Evolutionary conservation across 2,888 invertebrate species (phyloP).

Genomic region (Patella pellucida): DNA sequence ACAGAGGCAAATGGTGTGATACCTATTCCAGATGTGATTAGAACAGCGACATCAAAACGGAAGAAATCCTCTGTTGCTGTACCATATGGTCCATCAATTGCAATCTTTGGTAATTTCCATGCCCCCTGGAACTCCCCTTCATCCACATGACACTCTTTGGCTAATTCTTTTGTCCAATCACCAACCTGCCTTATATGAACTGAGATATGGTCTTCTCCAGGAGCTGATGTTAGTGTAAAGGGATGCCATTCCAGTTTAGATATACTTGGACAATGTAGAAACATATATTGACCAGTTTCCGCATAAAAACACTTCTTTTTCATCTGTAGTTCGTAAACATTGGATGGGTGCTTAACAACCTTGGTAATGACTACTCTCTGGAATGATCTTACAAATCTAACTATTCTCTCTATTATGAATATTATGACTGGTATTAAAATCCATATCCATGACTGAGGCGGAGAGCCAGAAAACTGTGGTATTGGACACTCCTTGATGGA

Average conservation of each 20-base stretch:
- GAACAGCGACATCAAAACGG: constrained; percentile 65
- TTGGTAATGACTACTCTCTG: constrained; percentile 65
- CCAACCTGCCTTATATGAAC: constrained; percentile 69
- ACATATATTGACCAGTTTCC: constrained; percentile 70
- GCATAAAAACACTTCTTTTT: constrained; percentile 63
- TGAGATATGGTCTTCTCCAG: constrained; percentile 68
- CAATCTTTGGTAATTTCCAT: constrained; percentile 58
- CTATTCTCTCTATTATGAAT: constrained; percentile 65
- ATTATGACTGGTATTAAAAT: constrained; percentile 63
- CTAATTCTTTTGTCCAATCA: constrained; percentile 69
- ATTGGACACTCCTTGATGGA: constrained; percentile 50
- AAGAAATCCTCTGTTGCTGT: constrained; percentile 69
- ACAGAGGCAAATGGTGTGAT: constrained; percentile 71
- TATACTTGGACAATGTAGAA: constrained; percentile 66
- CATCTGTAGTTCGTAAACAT: constrained; percentile 70
- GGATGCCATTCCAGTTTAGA: constrained; percentile 71
- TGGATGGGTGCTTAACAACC: constrained; percentile 69
- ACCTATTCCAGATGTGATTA: constrained; percentile 70
- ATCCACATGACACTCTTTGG: constrained; percentile 57
- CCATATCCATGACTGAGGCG: constrained; percentile 67
- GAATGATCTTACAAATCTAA: constrained; percentile 62
- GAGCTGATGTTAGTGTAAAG: constrained; percentile 70
- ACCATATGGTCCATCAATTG: constrained; percentile 71
- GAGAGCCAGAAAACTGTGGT: constrained; percentile 59
- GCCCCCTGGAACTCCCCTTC: constrained; percentile 55